Conservation (phyloP, 1,140 invertebrate genomes). For the Habropoda laboriosa region DNA sequence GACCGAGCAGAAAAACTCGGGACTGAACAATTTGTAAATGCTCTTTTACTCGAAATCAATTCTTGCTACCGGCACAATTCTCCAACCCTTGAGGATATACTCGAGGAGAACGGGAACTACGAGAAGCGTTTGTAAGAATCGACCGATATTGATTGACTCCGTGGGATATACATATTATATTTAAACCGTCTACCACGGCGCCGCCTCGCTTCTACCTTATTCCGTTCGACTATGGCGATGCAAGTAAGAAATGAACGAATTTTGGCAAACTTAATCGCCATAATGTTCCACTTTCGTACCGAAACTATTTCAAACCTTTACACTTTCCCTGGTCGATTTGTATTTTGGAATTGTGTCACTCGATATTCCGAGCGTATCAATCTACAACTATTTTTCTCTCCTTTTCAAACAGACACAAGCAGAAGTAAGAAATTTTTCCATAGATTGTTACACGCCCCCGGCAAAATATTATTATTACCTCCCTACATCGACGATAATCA, state of each 20-base stretch:
- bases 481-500: slow-evolving; percentile 40
- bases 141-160: background rate
- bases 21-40: background rate
- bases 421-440: background rate
- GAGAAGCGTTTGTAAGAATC: background rate
- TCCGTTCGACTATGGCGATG: too few relatives aligned
- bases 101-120: background rate
- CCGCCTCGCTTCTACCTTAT: too few relatives aligned
- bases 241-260: too few relatives aligned
- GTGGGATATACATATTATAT: background rate
- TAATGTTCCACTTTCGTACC: background rate
- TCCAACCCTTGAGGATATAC: background rate
- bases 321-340: background rate
- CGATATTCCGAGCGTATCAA: background rate
- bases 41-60: background rate
- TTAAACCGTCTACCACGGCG: background rate
- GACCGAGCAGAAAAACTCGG: background rate
- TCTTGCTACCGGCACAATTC: background rate
- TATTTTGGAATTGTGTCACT: background rate
- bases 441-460: background rate
- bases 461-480: slow-evolving; percentile 45
- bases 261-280: too few relatives aligned
- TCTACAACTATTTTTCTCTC: background rate
- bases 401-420: background rate
- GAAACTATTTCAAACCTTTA: background rate